A percentile compares a stretch with the other conserved stretches of the same genome.
These are phyloP conservation scores for Glareola pratincola DNA, from an alignment of 2,113 vertebrate species.

Conservation along the genomic window DNA sequence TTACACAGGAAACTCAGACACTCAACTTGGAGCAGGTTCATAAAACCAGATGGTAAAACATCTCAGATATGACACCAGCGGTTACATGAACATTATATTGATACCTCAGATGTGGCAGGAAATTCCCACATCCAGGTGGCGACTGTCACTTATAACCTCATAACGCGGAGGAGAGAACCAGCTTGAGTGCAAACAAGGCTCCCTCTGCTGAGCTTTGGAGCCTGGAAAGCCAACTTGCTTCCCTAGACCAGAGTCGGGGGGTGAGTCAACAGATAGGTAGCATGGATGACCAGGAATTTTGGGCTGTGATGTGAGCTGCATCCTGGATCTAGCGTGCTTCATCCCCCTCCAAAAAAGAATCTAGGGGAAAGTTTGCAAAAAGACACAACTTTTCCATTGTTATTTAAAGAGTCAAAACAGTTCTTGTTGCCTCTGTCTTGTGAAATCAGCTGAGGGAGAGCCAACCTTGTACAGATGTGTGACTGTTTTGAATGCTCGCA, in stretches of 20 bases:
- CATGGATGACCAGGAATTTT: neutral
- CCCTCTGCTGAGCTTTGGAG: neutral
- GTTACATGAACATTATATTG: fast-evolving
- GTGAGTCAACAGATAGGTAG: neutral
- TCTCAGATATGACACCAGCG: neutral
- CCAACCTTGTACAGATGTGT: neutral
- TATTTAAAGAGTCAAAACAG: neutral
- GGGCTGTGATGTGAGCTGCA: neutral
- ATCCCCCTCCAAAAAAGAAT: neutral
- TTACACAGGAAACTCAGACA: neutral
- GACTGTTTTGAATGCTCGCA: neutral
- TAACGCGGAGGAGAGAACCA: neutral
- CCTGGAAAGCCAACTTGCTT: neutral
- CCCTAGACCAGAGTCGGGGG: neutral
- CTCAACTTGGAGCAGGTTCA: neutral
- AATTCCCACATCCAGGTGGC: neutral
- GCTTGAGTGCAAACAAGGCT: neutral
- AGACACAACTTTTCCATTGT: neutral
- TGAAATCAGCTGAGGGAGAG: neutral
- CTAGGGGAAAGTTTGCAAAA: neutral
- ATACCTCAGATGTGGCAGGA: neutral
- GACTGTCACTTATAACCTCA: neutral
- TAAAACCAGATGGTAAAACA: neutral
- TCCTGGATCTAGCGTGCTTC: neutral
- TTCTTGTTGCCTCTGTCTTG: neutral